Evolutionary conservation across 2,797 vertebrate genomes (phyloP), one percentile per base, ranked within the genome.

Genomic region (Danio choprae): DNA sequence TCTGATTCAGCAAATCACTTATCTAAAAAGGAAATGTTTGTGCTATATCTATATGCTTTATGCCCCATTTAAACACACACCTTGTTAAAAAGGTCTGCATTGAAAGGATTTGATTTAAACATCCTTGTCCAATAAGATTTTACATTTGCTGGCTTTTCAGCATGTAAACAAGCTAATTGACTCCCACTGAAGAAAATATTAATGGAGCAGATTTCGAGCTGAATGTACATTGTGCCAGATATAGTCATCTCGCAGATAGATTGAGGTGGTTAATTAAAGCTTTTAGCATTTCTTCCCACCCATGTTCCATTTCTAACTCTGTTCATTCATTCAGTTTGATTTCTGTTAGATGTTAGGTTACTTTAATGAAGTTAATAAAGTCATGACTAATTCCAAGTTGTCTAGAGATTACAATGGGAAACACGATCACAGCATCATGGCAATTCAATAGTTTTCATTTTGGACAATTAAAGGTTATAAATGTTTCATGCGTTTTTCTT

Each of bases 261-360:
- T 60, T 46, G 36, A 70, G 65, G 65, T 70, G 76, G 69, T 78
- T 78, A 10, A 70, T 60, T 78, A 41, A 60, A 78, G 44, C 65
- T 78, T 70, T 60, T 70, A 22, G 36, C 44, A 29, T 20, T 50
- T 50, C 22, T 48, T 68, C 22, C 41, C 63, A 29, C 29, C 29
- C 29, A 29, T 29, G 29, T 46, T 53, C 53, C 50, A 70, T 70
- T 55, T 50, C 55, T 55, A 78, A 55, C 16, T 10, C 1, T n/a
- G 69, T 50, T 41, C 36, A 22, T 56, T 50, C 22, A 48, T 29
- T 44, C 11, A 56, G 5, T 70, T 50, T 51, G 13, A 60, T 43
- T 29, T 41, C 41, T 48, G 41, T 48, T 58, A 29, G 13, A 76
- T 64, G 38, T 53, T 76, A 41, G 22, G 38, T 68, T 22, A 11